These are phyloP conservation scores for Periphyllus acericola DNA, from an alignment of 2,888 invertebrate genomes.

Conservation along the genomic window DNA sequence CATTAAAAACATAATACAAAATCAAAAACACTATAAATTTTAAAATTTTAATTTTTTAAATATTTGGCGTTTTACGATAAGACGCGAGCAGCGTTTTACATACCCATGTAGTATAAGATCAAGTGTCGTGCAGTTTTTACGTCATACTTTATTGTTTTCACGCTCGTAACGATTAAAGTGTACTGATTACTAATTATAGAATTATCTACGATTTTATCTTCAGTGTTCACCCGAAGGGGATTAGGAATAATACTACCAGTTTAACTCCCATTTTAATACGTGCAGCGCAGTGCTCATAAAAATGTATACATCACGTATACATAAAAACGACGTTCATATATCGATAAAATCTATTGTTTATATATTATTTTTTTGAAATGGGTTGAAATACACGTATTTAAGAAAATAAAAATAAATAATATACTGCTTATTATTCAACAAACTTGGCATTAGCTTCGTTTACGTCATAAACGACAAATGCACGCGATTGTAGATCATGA, in stretches of 20 bases:
- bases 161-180: no score
- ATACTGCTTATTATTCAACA: no score
- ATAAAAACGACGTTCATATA: not conserved
- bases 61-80: no score
- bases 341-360: not conserved
- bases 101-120: no score
- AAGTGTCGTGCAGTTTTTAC: no score
- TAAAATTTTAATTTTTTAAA: no score
- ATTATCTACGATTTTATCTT: no score
- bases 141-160: no score
- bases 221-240: not conserved
- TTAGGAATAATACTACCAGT: not conserved
- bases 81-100: no score
- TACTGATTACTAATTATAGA: no score
- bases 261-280: not conserved
- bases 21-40: no score
- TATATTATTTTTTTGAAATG: not conserved
- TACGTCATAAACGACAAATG: not conserved
- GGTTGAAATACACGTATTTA: not conserved
- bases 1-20: no score
- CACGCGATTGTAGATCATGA: not conserved
- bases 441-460: not conserved
- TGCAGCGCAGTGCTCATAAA: not conserved
- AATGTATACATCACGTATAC: not conserved
- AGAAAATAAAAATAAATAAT: not conserved